Percentiles rank a stretch among this genome's conserved stretches.
Evolutionary conservation across 2,113 vertebrate species (phyloP).

Genomic region (Gasterosteus aculeatus): DNA sequence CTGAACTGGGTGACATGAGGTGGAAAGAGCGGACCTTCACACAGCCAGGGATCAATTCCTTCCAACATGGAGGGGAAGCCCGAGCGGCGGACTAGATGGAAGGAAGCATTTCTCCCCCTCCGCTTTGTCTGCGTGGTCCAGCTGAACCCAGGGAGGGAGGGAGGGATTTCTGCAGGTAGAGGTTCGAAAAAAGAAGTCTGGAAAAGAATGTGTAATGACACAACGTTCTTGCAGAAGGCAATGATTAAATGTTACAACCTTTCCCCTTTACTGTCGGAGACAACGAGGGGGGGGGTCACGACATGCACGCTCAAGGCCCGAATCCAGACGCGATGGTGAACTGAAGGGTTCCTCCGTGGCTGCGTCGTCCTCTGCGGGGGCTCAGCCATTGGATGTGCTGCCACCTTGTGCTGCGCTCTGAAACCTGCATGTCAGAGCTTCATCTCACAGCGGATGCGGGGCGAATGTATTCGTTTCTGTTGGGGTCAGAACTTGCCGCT

Average conservation of each 20-base stretch:
- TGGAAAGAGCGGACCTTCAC: conserved; percentile 73
- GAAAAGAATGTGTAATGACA: conserved; percentile 6
- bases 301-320: conserved; percentile 1
- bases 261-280: neutral
- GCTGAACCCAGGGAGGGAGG: conserved; percentile 33
- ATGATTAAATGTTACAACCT: conserved; percentile 11
- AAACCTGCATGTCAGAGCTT: conserved; percentile 46
- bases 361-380: conserved; percentile 2
- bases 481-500: conserved; percentile 22
- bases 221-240: conserved; percentile 14
- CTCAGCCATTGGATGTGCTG: conserved; percentile 58
- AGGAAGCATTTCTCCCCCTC: conserved; percentile 4
- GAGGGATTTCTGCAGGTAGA: conserved; percentile 46
- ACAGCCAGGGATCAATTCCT: conserved; percentile 65
- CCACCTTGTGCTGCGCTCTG: conserved; percentile 75
- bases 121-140: conserved; percentile 11
- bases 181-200: neutral
- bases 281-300: neutral
- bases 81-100: conserved; percentile 20
- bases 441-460: neutral
- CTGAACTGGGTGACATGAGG: conserved; percentile 71
- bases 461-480: conserved; percentile 14
- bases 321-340: neutral
- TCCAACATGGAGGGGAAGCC: conserved; percentile 70
- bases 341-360: neutral